phyloP scores from a whole-genome alignment of 2,797 vertebrate species.

The Choloepus didactylus region DNA sequence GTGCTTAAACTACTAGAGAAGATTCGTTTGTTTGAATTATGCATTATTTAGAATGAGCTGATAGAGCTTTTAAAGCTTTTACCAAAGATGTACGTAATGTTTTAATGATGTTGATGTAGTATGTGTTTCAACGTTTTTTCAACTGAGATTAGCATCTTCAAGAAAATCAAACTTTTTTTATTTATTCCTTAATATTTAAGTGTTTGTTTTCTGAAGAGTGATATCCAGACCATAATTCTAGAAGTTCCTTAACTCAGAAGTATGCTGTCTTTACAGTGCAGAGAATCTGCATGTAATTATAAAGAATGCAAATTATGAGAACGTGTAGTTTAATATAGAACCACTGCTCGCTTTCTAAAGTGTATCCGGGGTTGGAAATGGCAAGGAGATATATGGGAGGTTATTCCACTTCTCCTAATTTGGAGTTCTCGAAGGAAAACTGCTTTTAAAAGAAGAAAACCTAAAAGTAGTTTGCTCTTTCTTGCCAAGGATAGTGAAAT shows the following conservation, averaged over 20 bases:
- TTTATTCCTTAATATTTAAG: slow-evolving; percentile 79
- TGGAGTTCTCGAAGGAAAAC: slow-evolving; percentile 79
- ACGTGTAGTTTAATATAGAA: slow-evolving; percentile 40
- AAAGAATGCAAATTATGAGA: slow-evolving; percentile 3
- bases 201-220: slow-evolving; percentile 65
- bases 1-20: background rate
- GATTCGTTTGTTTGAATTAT: background rate
- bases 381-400: background rate
- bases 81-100: background rate
- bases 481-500: slow-evolving; percentile 88
- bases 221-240: slow-evolving; percentile 13
- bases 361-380: slow-evolving; percentile 12
- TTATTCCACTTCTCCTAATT: slow-evolving; percentile 33
- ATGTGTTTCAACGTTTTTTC: slow-evolving; percentile 28
- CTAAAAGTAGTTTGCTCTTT: slow-evolving; percentile 76
- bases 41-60: background rate
- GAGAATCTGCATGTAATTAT: slow-evolving; percentile 34
- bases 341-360: slow-evolving; percentile 48
- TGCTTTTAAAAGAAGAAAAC: slow-evolving; percentile 75
- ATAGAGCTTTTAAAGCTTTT: slow-evolving; percentile 28
- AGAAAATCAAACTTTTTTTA: slow-evolving; percentile 72
- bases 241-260: slow-evolving; percentile 68
- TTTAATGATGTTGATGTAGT: background rate
- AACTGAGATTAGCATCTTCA: slow-evolving; percentile 65
- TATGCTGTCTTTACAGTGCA: background rate